These are phyloP conservation scores for Phrynosoma blainvillii DNA, from an alignment of 2,113 vertebrate genomes.

Conservation along the genomic window DNA sequence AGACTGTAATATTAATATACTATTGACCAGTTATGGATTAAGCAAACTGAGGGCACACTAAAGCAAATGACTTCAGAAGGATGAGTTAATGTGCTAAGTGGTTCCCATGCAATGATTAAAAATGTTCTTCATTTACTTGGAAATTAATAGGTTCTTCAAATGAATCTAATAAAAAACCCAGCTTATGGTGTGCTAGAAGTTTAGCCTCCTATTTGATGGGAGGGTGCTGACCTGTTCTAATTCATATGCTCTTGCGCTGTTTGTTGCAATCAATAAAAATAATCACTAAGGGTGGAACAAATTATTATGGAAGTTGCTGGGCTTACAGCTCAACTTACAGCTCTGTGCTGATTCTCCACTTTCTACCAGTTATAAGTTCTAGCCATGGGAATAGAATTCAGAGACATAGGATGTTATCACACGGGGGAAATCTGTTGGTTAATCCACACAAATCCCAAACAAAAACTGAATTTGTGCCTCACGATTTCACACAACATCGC, in stretches of 20 bases:
- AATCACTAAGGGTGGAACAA: background rate
- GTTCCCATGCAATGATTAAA: constrained; percentile 66
- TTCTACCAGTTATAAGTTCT: background rate
- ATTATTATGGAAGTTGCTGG: background rate
- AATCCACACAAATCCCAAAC: too few species aligned
- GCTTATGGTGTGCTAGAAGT: constrained; percentile 44
- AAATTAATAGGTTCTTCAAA: constrained; percentile 74
- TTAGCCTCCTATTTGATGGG: constrained; percentile 31
- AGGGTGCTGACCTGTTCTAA: constrained; percentile 48
- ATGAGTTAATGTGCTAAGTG: constrained; percentile 72
- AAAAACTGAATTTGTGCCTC: too few species aligned
- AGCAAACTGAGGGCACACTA: constrained; percentile 66
- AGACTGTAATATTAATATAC: constrained; percentile 82
- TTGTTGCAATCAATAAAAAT: constrained; percentile 17
- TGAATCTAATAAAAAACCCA: constrained; percentile 69
- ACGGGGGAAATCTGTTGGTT: too few species aligned
- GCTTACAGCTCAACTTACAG: background rate
- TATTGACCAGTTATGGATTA: constrained; percentile 81
- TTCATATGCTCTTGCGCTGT: constrained; percentile 36
- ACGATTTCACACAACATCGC: too few species aligned
- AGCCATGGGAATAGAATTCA: background rate
- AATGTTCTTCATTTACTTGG: constrained; percentile 72
- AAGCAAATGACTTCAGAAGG: constrained; percentile 71
- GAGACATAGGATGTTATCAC: too few species aligned
- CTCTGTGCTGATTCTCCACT: background rate